Percentiles rank a stretch among this genome's conserved stretches.
Conservation (phyloP, 2,113 vertebrate species). For the Pollachius pollachius region DNA sequence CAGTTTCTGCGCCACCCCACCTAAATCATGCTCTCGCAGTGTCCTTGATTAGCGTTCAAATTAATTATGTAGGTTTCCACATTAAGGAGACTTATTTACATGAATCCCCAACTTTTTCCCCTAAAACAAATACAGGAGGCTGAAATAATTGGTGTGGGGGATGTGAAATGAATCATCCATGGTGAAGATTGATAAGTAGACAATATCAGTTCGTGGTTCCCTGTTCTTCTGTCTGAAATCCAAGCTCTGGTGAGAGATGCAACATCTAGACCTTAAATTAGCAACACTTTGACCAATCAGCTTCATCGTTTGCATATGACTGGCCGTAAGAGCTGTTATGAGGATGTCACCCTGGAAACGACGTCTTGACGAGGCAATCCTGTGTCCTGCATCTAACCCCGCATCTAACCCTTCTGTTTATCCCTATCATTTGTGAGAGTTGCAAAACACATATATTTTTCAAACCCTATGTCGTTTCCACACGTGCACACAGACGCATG, state of each 20-base stretch:
- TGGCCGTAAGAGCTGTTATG: constrained; percentile 8
- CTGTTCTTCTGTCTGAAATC: constrained; percentile 1
- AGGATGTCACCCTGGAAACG: constrained; percentile 39
- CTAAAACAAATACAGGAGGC: background rate
- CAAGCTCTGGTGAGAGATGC: constrained; percentile 7
- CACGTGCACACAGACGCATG: background rate
- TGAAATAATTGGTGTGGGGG: background rate
- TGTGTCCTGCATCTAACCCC: background rate
- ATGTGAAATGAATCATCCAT: background rate
- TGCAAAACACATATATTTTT: background rate
- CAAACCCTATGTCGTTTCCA: constrained; percentile 9
- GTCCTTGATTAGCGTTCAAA: background rate
- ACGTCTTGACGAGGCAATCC: constrained; percentile 19
- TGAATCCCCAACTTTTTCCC: background rate
- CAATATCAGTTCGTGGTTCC: background rate
- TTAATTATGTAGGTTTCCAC: background rate
- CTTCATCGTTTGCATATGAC: background rate
- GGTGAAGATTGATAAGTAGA: too few relatives aligned
- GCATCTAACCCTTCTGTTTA: constrained; percentile 12
- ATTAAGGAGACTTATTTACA: background rate
- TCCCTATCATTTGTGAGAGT: constrained; percentile 16
- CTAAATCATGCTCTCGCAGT: too few relatives aligned
- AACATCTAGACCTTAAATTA: constrained; percentile 55
- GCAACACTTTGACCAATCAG: constrained; percentile 37
- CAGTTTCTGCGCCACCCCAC: too few relatives aligned